Conservation (phyloP, 2,797 vertebrate species). For the Bucorvus abyssinicus region DNA sequence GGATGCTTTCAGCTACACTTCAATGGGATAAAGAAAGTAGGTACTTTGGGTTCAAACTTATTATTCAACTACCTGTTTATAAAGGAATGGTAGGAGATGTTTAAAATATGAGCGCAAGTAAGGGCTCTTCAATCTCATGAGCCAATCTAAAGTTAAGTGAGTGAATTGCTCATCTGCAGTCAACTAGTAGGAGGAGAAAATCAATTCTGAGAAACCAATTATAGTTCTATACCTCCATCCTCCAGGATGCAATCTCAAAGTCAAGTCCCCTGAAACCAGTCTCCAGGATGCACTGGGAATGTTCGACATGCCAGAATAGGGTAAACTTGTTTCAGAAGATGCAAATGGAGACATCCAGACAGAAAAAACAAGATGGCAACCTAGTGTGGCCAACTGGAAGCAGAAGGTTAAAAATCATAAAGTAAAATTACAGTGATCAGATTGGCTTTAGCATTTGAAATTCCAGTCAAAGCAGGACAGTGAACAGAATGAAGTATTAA, state of each 20-base stretch:
- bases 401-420: background rate
- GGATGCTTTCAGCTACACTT: background rate
- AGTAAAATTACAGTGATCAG: background rate
- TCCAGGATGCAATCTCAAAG: conserved; percentile 1
- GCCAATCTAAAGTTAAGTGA: conserved; percentile 46
- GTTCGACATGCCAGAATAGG: background rate
- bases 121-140: conserved; percentile 33
- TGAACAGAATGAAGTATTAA: background rate
- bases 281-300: background rate
- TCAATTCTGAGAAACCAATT: conserved; percentile 53
- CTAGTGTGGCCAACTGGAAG: background rate
- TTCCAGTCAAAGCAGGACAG: background rate
- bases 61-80: background rate
- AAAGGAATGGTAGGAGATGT: background rate
- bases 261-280: background rate
- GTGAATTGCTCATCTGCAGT: background rate
- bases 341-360: background rate
- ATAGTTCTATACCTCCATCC: background rate
- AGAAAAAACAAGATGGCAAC: background rate
- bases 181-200: conserved; percentile 49
- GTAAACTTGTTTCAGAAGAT: background rate
- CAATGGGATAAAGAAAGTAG: background rate
- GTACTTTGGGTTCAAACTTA: conserved; percentile 4
- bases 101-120: conserved; percentile 34
- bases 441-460: background rate